Evolutionary conservation across 2,797 vertebrate genomes (phyloP), one percentile per base, ranked within the genome.

Genomic region (Lutjanus argentimaculatus): DNA sequence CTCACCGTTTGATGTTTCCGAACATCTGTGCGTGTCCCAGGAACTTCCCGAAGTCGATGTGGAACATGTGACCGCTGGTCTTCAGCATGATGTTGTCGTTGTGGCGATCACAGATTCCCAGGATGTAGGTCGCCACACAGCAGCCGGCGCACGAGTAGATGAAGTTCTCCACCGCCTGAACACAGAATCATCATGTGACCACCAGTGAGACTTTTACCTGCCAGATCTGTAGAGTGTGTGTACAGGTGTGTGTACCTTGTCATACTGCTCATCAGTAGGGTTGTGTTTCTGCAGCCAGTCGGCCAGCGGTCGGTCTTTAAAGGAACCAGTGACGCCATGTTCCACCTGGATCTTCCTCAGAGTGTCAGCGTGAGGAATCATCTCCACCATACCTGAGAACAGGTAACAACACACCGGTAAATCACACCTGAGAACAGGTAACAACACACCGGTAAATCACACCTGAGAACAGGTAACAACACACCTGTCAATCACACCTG

Each of bases 21-120:
- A 99, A 98, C 98, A 99, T 99, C 94, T 99, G 98, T 0, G 98
- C 97, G 0, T 99, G 98, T 72, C 98, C 98, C 89, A 99, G 95
- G 92, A 99, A 99, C 89, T 98, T 96, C 53, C 98, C 98, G 0
- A 99, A 99, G 93, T 99, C 98, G 7, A 99, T 99, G 93, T 99
- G 98, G 90, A 99, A 99, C 98, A 99, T 99, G 94, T 99, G 98
- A 3, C 98, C 98, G 0, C 97, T 99, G 81, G 97, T 98, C 94
- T 98, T 98, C 78, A 99, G 95, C 98, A 99, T 99, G 95, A 99
- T 99, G 94, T 99, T 99, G 95, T 99, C 98, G 0, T 99, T 99
- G 91, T 99, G 98, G 16, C 98, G 95, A 90, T 99, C 98, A 0
- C 98, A 99, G 93, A 99, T 99, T 52, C 98, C 98, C 92, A 99